phyloP scores from a whole-genome alignment of 2,797 vertebrate genomes.

The Eulemur mongoz region DNA sequence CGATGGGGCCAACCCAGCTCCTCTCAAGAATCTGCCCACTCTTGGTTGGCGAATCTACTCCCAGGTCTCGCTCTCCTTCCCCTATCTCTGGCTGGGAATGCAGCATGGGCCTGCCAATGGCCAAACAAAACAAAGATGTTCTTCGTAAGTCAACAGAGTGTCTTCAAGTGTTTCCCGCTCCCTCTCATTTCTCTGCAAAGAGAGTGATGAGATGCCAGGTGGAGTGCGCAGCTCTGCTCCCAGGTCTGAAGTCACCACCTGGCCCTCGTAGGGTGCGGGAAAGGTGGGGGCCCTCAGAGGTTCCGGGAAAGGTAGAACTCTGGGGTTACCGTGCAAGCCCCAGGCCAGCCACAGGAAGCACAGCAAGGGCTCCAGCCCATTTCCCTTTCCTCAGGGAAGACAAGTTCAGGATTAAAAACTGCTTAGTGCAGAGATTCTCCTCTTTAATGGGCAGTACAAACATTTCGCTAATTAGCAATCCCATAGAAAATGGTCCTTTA shows the following conservation, averaged over 20 bases:
- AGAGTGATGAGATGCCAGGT: too few relatives aligned
- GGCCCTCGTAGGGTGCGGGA: too few relatives aligned
- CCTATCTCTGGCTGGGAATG: not conserved
- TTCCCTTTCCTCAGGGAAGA: not conserved
- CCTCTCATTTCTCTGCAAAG: not conserved
- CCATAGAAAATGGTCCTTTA: constrained; percentile 44
- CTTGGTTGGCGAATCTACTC: not conserved
- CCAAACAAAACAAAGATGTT: not conserved
- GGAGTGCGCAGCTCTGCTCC: not conserved
- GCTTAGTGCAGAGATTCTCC: constrained; percentile 22
- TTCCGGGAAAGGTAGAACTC: not conserved
- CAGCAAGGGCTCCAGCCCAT: not conserved
- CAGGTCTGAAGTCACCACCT: fast-evolving
- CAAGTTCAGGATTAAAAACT: not conserved
- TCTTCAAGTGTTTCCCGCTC: not conserved
- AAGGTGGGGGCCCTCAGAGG: fast-evolving
- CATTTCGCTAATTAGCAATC: constrained; percentile 47
- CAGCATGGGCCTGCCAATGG: not conserved
- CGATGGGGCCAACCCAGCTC: not conserved
- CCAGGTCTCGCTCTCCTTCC: not conserved
- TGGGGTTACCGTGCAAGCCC: not conserved
- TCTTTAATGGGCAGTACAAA: constrained; percentile 36
- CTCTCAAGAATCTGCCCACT: not conserved
- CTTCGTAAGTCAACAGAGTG: not conserved
- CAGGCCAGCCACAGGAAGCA: not conserved